phyloP scores from a whole-genome alignment of 37 sponge, comb jelly and placozoan genomes.

The Spongilla lacustris region DNA sequence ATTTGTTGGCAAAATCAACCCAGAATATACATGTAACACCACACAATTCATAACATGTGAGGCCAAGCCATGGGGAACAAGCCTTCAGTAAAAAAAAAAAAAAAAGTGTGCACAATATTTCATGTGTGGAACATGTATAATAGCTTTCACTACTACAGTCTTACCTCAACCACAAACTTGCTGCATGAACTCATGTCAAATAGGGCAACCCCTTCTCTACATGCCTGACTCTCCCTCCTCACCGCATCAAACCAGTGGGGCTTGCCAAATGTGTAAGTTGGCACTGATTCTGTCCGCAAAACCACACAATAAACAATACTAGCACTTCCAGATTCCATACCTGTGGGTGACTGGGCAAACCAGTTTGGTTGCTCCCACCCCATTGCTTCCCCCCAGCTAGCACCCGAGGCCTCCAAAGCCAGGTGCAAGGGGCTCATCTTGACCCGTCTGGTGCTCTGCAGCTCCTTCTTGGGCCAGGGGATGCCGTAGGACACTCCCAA shows the following conservation, averaged over 20 bases:
- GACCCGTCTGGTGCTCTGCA: slow-evolving; percentile 17
- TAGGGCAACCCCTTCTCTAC: slow-evolving; percentile 66
- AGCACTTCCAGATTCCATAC: background rate
- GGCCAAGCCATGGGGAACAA: no score
- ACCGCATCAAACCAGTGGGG: slow-evolving; percentile 71
- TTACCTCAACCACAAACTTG: slow-evolving; percentile 75
- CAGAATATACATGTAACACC: no score
- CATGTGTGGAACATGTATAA: background rate
- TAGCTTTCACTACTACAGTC: background rate
- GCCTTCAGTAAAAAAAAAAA: no score
- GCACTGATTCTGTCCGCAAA: background rate
- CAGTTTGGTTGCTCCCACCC: slow-evolving; percentile 90
- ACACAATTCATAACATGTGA: no score
- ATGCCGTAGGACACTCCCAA: slow-evolving; percentile 40
- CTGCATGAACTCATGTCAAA: slow-evolving; percentile 85
- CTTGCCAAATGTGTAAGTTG: slow-evolving; percentile 50
- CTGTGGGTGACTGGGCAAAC: slow-evolving; percentile 42
- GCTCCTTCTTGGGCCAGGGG: slow-evolving; percentile 45
- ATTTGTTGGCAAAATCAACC: no score
- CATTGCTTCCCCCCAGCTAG: slow-evolving; percentile 39
- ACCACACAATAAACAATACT: background rate
- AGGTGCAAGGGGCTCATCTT: slow-evolving; percentile 50
- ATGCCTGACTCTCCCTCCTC: slow-evolving; percentile 60
- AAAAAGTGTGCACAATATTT: background rate
- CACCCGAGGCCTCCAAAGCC: slow-evolving; percentile 41